These are phyloP conservation scores for Zaprionus obscuricornis DNA, from an alignment of 2,888 invertebrate genomes.

Conservation along the genomic window DNA sequence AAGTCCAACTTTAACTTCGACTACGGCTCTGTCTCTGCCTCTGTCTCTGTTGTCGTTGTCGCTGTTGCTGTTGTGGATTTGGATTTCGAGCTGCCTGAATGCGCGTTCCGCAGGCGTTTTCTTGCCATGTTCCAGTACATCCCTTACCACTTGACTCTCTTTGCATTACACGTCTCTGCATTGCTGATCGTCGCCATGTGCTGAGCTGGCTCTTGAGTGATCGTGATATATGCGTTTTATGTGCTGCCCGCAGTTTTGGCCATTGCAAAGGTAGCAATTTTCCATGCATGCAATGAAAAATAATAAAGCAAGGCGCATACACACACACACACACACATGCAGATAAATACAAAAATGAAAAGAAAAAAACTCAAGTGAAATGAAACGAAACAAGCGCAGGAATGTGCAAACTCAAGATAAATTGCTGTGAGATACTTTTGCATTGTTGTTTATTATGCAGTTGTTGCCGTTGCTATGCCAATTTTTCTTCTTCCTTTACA, in stretches of 20 bases:
- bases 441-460: slow-evolving; percentile 47
- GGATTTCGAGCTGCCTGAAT: slow-evolving; percentile 64
- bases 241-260: slow-evolving; percentile 49
- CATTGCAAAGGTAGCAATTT: slow-evolving; percentile 80
- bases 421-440: slow-evolving; percentile 68
- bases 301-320: slow-evolving; percentile 50
- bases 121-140: slow-evolving; percentile 22
- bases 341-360: slow-evolving; percentile 1
- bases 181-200: slow-evolving; percentile 60
- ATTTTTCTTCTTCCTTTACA: too few species aligned
- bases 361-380: slow-evolving; percentile 51
- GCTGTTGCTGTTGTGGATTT: slow-evolving; percentile 40
- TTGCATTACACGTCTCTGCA: slow-evolving; percentile 58
- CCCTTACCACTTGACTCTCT: slow-evolving; percentile 29
- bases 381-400: slow-evolving; percentile 69
- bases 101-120: slow-evolving; percentile 51
- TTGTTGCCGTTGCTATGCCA: slow-evolving; percentile 38
- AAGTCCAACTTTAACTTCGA: slow-evolving; percentile 1
- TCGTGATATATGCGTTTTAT: slow-evolving; percentile 76
- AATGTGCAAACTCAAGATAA: slow-evolving; percentile 77
- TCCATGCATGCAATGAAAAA: slow-evolving; percentile 72
- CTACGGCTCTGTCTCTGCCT: slow-evolving; percentile 19
- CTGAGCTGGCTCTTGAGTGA: slow-evolving; percentile 69
- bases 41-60: slow-evolving; percentile 5
- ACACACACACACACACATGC: slow-evolving; percentile 11